A percentile compares a stretch with the other conserved stretches of the same genome.
phyloP scores from a whole-genome alignment of 2,797 vertebrate species.

The Eidolon dupreanum region DNA sequence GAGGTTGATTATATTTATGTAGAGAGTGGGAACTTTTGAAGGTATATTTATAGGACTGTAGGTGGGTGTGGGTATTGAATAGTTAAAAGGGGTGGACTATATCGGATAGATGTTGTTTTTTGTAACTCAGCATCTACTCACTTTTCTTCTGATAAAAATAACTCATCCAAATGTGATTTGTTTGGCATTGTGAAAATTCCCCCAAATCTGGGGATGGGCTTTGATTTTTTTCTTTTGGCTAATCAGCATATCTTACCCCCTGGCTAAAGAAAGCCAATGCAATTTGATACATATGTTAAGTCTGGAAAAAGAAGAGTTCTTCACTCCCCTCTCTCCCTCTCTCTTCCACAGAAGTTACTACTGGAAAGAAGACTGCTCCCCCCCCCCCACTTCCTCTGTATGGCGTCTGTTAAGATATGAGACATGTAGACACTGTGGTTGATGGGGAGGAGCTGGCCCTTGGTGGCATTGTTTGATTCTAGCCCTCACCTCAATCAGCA shows the following conservation, averaged over 20 bases:
- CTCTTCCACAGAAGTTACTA: not conserved
- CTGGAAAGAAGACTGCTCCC: not conserved
- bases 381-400: not conserved
- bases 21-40: not conserved
- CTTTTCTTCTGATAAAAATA: conserved; percentile 20
- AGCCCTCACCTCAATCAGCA: not conserved
- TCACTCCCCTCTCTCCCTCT: not conserved
- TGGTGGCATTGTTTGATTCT: not conserved
- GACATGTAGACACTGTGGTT: not conserved
- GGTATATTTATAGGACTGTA: not conserved
- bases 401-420: not conserved
- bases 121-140: not conserved
- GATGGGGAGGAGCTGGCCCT: not conserved
- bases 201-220: not conserved
- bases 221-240: not conserved
- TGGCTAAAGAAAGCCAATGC: not conserved
- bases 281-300: not conserved
- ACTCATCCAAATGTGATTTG: not conserved
- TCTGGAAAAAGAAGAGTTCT: not conserved
- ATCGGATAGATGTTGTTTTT: not conserved
- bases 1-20: not conserved
- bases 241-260: not conserved
- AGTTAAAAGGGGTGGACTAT: not conserved
- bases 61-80: not conserved
- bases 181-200: not conserved